phyloP scores from a whole-genome alignment of 2,888 invertebrate species.

The Mactromeris polynyma region DNA sequence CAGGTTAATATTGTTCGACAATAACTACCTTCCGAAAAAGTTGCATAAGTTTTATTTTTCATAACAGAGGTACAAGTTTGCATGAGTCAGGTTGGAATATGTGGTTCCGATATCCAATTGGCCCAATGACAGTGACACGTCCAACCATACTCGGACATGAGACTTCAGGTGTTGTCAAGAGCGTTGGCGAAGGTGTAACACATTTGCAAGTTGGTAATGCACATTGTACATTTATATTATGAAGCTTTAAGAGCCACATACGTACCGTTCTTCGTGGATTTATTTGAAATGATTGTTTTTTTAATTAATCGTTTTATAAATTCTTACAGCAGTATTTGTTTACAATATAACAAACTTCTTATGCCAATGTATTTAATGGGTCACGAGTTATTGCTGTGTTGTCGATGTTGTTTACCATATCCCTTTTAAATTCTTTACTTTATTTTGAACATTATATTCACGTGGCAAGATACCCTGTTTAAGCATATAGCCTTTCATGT shows the following conservation, averaged over 20 bases:
- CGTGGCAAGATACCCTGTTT: neutral
- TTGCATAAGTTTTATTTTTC: neutral
- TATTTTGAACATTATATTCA: neutral
- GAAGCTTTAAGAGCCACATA: too few relatives aligned
- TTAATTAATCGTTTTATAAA: too few relatives aligned
- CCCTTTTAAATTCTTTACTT: neutral
- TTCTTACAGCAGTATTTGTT: too few relatives aligned
- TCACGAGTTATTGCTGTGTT: too few relatives aligned
- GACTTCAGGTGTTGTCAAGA: neutral
- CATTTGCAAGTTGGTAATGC: neutral
- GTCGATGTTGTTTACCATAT: too few relatives aligned
- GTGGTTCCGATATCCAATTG: conserved; percentile 16
- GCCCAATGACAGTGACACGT: neutral
- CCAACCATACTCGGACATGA: neutral
- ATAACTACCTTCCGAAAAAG: too few relatives aligned
- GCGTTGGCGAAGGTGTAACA: neutral
- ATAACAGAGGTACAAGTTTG: conserved; percentile 14
- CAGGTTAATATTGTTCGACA: too few relatives aligned
- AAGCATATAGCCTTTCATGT: neutral
- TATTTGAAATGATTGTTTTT: too few relatives aligned
- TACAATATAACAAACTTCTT: too few relatives aligned
- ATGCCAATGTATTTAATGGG: too few relatives aligned
- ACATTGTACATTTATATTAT: neutral
- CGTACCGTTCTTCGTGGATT: too few relatives aligned
- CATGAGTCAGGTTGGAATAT: neutral